Conservation (phyloP, 1,140 invertebrate species). For the Bombus impatiens region DNA sequence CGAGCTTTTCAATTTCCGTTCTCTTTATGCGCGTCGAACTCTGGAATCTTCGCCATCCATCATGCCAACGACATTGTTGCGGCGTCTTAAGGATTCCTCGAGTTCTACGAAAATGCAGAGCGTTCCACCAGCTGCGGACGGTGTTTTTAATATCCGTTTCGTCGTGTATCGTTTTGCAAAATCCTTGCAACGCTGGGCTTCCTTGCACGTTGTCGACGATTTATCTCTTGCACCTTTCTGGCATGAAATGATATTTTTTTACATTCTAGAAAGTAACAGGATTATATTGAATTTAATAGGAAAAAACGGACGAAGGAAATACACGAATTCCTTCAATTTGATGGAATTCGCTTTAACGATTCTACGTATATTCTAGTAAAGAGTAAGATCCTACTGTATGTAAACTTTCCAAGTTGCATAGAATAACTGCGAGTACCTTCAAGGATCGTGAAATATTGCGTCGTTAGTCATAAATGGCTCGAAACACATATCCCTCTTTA, state of each 20-base stretch:
- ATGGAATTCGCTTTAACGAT: too few species aligned
- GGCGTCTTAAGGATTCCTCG: conserved; percentile 34
- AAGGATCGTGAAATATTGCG: background rate
- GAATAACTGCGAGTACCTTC: background rate
- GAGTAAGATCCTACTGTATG: background rate
- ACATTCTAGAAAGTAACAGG: background rate
- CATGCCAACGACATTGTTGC: conserved; percentile 38
- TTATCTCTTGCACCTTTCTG: background rate
- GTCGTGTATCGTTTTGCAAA: background rate
- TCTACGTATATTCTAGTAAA: background rate
- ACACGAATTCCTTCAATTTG: background rate
- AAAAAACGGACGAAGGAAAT: background rate
- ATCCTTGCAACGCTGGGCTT: background rate
- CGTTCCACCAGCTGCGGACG: background rate
- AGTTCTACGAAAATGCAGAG: background rate
- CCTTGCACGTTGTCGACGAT: background rate
- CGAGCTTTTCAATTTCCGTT: conserved; percentile 44
- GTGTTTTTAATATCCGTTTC: conserved; percentile 51
- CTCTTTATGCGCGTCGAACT: conserved; percentile 31
- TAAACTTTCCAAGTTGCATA: background rate
- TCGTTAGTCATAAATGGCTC: background rate
- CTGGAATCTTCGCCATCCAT: conserved; percentile 50
- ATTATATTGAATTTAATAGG: background rate
- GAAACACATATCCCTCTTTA: background rate
- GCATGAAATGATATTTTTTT: background rate